Evolutionary conservation across 2,113 vertebrate species (phyloP), one percentile per base, ranked within the genome.

Genomic region (Urocynchramus pylzowi): DNA sequence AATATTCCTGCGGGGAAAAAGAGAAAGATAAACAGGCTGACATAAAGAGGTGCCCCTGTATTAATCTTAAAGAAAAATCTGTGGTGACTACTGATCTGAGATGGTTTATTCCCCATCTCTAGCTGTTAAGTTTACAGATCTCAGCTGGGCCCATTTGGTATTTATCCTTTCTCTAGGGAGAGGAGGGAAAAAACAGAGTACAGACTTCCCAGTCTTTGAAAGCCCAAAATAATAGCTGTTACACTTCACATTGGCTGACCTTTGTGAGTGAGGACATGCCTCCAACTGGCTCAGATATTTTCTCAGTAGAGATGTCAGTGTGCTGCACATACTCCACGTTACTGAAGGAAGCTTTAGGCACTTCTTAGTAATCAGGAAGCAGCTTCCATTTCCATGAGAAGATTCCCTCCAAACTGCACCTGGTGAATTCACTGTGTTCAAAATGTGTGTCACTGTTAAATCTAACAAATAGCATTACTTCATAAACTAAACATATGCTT

Each of bases 81-180:
- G 41, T 84, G 22, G 11, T 93, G 75, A 67, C 47, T 52, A 69
- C 82, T 96, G 59, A 73, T 84, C 63, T 65, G 56, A 93, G 42
- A 74, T 61, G 10, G 37, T 95, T 97, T 97, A 95, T 96, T 97
- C 95, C 54, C 50, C n/a, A 90, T 95, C 75, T 97, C 95, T 95
- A 97, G 87, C 95, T 98, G 97, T 97, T 96, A 97, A 82, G 60
- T 97, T 98, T 97, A 96, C 91, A 92, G 88, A 93, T 97, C 96
- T 97, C 97, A 96, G 87, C 97, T 97, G 61, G 80, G 53, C 73
- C 93, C 67, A 26, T 90, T 97, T 97, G 93, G 69, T 97, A 98
- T 98, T 97, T 98, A 95, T 96, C 88, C 92, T 96, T 97, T 93
- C 97, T 98, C 98, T 91, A 97, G 98, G 98, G 98, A 98, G 90